Base-by-base conservation (phyloP, 2,888 invertebrate genomes). In the Microchrysa polita region DNA sequence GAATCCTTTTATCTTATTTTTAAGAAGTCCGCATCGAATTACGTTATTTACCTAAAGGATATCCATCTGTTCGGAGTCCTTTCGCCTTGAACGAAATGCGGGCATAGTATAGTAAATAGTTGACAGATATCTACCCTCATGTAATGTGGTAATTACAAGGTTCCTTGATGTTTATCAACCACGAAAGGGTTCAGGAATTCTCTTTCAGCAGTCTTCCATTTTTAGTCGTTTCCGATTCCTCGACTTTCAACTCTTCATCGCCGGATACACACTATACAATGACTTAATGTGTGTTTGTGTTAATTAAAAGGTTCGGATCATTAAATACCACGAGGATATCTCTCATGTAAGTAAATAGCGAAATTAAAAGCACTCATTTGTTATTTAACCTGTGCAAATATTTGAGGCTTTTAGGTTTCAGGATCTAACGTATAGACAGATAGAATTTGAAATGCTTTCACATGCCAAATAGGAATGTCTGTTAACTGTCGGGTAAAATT, bases 51-150 rank as follows among this genome's bases (percentile, higher is more conserved):
- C 48, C 12, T 12, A 48, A 12, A 12, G 48, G 48, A 48, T 34
- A 34, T 34, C 27, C 7, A 7, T 48, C 48, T 48, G 16, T 55
- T 20, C 18, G 20, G n/a, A n/a, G 20, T 20, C 55, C 22, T 10
- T 55, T 18, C 10, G 10, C 5, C 55, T 16, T 20, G 10, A 55
- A 55, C 18, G 10, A 16, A 10, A 67, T 67, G 48, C 53, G 67
- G 67, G 53, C 67, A 48, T n/a, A n/a, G n/a, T n/a, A n/a, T 53
- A 52, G 67, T 67, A 67, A 67, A 67, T 67, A 67, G 67, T 67
- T 67, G 48, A 52, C 67, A 23, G 53, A 52, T 7, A 67, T 16
- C 27, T 10, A 67, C 61, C 61, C 61, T 40, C 61, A 63, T 63
- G 20, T 40, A 42, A 42, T 42, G 40, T 16, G 42, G n/a, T 12